Evolutionary conservation across 1,140 invertebrate species (phyloP).

Genomic region (Magallana ariakensis): DNA sequence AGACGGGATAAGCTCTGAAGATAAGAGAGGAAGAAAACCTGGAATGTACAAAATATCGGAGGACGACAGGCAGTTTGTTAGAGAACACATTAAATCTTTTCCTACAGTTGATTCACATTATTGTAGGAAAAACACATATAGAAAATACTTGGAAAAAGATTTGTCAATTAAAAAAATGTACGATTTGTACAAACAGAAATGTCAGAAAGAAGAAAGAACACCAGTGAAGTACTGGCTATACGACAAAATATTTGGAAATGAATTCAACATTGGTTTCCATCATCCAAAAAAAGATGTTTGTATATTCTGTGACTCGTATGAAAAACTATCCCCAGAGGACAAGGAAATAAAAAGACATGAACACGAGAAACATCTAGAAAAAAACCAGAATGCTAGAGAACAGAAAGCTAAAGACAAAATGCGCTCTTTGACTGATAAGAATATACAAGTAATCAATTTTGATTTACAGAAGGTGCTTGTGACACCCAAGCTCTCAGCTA

Average conservation of each 20-base stretch:
- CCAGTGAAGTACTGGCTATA: constrained; percentile 43
- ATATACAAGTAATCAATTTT: constrained; percentile 46
- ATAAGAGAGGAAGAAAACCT: constrained; percentile 13
- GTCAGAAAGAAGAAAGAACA: neutral
- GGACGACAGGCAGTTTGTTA: constrained; percentile 23
- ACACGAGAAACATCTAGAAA: neutral
- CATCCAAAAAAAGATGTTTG: constrained; percentile 52
- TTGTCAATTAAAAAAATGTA: constrained; percentile 48
- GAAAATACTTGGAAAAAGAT: constrained; percentile 27
- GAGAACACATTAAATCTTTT: constrained; percentile 41
- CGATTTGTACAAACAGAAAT: constrained; percentile 41
- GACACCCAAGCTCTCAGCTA: no score
- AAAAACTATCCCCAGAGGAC: constrained; percentile 14
- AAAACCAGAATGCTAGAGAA: constrained; percentile 27
- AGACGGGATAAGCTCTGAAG: neutral
- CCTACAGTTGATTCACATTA: constrained; percentile 45
- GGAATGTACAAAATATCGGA: constrained; percentile 32
- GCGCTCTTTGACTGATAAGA: constrained; percentile 2
- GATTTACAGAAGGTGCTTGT: constrained; percentile 53
- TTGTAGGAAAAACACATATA: constrained; percentile 28
- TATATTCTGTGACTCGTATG: constrained; percentile 39
- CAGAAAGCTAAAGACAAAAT: constrained; percentile 35
- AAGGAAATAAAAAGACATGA: constrained; percentile 34
- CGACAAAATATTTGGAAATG: constrained; percentile 44
- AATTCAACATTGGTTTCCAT: constrained; percentile 44